Conservation (phyloP, 1,140 invertebrate genomes). For the Polyergus mexicanus region DNA sequence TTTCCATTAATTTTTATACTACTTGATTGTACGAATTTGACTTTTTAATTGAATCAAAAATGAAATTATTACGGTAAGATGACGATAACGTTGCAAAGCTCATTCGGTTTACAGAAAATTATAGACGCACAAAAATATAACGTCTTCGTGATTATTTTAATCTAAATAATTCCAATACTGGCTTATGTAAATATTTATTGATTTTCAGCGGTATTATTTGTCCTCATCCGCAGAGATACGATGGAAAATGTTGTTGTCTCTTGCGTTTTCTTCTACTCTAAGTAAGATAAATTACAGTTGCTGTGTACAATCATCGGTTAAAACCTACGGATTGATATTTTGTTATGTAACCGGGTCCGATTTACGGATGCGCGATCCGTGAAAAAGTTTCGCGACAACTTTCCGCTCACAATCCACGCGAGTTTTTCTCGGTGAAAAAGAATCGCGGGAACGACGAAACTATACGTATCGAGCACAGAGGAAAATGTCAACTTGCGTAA, state of each 20-base stretch:
- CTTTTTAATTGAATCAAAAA: neutral
- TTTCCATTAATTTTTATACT: conserved; percentile 9
- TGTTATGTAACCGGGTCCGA: neutral
- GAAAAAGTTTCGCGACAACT: neutral
- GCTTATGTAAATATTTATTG: neutral
- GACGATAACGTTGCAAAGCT: neutral
- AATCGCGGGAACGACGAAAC: conserved; percentile 20
- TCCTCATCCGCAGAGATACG: neutral
- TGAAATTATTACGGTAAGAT: too few species aligned
- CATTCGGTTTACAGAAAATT: neutral
- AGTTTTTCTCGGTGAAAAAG: conserved; percentile 9
- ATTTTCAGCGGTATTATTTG: neutral
- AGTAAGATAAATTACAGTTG: neutral
- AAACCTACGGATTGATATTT: neutral
- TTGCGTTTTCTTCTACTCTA: too few species aligned
- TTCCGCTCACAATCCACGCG: neutral
- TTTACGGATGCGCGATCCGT: neutral
- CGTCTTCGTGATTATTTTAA: neutral
- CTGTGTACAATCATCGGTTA: neutral
- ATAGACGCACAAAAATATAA: neutral
- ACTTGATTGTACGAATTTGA: neutral
- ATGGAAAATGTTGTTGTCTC: neutral
- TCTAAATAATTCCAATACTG: neutral
- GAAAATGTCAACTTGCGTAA: conserved; percentile 48
- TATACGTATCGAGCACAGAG: neutral